Percentiles rank a stretch among this genome's conserved stretches.
phyloP scores from a whole-genome alignment of 2,113 vertebrate species.

The Bettongia penicillata region DNA sequence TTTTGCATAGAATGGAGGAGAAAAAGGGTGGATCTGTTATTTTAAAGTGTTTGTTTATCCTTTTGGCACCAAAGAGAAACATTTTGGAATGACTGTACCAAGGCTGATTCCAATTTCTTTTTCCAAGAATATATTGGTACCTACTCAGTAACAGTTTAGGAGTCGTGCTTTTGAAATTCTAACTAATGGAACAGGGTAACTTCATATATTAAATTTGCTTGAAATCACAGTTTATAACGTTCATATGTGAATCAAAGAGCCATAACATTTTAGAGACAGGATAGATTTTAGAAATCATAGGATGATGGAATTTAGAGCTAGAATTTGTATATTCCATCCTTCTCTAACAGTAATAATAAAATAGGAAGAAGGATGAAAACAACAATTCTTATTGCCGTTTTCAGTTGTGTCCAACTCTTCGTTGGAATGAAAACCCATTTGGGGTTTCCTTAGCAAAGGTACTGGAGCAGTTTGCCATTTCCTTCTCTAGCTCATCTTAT shows the following conservation, averaged over 20 bases:
- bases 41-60: neutral
- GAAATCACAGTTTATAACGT: neutral
- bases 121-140: neutral
- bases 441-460: neutral
- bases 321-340: neutral
- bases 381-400: neutral
- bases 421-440: neutral
- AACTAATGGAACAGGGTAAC: neutral
- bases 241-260: neutral
- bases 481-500: neutral
- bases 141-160: neutral
- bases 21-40: neutral
- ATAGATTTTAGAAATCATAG: neutral
- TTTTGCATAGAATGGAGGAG: neutral
- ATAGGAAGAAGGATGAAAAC: neutral
- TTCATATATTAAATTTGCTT: slow-evolving; percentile 10
- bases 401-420: neutral
- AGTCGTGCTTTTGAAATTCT: neutral
- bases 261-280: neutral
- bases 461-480: neutral
- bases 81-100: neutral
- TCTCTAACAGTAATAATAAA: neutral
- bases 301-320: neutral
- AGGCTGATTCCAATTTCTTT: neutral
- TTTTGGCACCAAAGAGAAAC: neutral